A percentile compares a stretch with the other conserved stretches of the same genome.
Conservation (phyloP, 2,888 invertebrate genomes). For the Apamea crenata region DNA sequence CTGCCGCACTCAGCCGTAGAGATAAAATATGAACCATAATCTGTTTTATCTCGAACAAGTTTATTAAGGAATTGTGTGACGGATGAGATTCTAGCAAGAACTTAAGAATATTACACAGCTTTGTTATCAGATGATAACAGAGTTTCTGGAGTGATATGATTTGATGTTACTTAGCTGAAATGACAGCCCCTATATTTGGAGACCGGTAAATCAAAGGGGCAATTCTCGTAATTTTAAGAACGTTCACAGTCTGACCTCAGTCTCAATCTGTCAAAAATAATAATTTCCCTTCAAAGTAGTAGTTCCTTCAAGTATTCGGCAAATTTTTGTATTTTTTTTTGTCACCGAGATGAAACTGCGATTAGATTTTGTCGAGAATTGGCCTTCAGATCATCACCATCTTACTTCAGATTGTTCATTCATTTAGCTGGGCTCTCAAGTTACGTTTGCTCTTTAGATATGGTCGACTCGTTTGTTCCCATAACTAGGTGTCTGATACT, state of each 20-base stretch:
- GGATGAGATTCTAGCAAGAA: conserved; percentile 24
- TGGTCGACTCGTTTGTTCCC: not conserved
- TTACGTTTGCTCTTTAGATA: not conserved
- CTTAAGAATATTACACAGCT: conserved; percentile 13
- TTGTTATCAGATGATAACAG: conserved; percentile 8
- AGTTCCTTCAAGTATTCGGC: no score
- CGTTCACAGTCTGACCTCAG: no score
- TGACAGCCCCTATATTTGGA: not conserved
- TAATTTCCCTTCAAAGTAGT: no score
- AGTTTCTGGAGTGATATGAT: not conserved
- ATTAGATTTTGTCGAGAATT: no score
- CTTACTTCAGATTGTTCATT: not conserved
- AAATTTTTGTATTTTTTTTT: no score
- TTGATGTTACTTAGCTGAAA: not conserved
- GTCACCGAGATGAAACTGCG: no score
- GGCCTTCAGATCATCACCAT: not conserved
- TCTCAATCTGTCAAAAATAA: no score
- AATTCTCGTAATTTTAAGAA: no score
- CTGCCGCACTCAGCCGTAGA: not conserved
- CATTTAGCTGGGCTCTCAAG: not conserved
- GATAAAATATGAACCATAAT: conserved; percentile 36
- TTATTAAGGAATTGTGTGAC: conserved; percentile 28
- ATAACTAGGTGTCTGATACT: not conserved
- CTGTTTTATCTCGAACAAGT: conserved; percentile 14
- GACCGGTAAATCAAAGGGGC: not conserved